phyloP scores from a whole-genome alignment of 2,797 vertebrate species.

The Gila robusta region DNA sequence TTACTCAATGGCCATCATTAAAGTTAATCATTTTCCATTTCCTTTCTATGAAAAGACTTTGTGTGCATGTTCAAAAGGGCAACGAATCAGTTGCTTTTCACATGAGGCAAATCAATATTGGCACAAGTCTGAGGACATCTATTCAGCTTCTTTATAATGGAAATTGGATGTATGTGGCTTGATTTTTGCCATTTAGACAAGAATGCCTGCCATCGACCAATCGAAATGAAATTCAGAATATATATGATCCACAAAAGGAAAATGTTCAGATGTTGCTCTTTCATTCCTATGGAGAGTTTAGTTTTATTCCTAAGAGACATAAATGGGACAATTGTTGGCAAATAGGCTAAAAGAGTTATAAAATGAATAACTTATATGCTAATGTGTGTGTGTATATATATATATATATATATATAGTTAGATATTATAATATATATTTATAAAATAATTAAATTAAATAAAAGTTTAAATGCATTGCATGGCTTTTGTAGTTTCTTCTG shows the following conservation, averaged over 20 bases:
- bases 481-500: too few relatives aligned
- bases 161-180: background rate
- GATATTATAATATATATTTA: too few relatives aligned
- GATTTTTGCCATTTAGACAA: background rate
- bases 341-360: background rate
- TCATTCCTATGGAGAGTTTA: background rate
- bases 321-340: background rate
- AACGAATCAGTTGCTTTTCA: background rate
- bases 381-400: background rate
- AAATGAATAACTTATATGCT: background rate
- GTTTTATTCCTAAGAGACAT: background rate
- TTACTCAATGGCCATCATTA: conserved; percentile 36
- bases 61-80: background rate
- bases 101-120: conserved; percentile 21
- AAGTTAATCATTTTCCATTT: conserved; percentile 35
- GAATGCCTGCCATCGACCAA: background rate
- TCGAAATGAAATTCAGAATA: background rate
- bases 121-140: background rate
- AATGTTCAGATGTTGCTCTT: background rate
- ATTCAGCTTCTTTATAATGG: conserved; percentile 14
- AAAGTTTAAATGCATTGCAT: too few relatives aligned
- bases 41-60: background rate
- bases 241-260: background rate
- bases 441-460: too few relatives aligned
- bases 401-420: too few relatives aligned